Conservation (phyloP, 64 coral and sea anemone species). For the Hydrozoanthus tunicans region DNA sequence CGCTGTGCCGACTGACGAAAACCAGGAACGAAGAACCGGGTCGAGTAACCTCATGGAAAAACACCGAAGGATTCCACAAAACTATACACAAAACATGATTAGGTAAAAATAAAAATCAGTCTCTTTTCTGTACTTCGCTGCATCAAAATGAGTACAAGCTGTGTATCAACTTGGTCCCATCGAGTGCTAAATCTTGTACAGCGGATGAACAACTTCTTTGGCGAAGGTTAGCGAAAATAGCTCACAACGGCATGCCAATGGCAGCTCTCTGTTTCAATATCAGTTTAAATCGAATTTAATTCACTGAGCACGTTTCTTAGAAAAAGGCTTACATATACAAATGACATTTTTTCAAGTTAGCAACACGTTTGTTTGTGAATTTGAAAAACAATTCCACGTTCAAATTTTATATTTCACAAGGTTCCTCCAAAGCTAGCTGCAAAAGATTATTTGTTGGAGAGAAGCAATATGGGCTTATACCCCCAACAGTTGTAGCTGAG, state of each 20-base stretch:
- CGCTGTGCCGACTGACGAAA: too few relatives aligned
- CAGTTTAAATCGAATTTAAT: too few relatives aligned
- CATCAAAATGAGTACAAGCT: neutral
- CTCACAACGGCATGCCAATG: too few relatives aligned
- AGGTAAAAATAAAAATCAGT: neutral
- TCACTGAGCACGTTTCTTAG: too few relatives aligned
- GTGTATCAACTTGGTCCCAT: constrained; percentile 9
- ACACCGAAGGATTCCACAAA: too few relatives aligned
- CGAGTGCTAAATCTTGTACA: constrained; percentile 31
- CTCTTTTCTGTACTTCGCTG: neutral
- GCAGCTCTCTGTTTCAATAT: neutral
- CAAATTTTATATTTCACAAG: constrained; percentile 20
- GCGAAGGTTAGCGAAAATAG: constrained; percentile 5
- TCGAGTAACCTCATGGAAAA: too few relatives aligned
- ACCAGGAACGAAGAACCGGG: too few relatives aligned
- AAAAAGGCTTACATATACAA: too few relatives aligned
- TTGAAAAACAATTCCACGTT: neutral
- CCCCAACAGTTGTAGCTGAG: constrained; percentile 32
- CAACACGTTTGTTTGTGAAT: too few relatives aligned
- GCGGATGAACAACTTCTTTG: constrained; percentile 45
- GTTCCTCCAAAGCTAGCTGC: constrained; percentile 68
- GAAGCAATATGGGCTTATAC: constrained; percentile 60
- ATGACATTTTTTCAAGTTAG: too few relatives aligned
- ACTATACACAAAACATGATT: neutral
- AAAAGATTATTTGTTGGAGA: constrained; percentile 72